These are phyloP conservation scores for Clusia tigrina DNA, from an alignment of 2,888 invertebrate species.

Conservation along the genomic window DNA sequence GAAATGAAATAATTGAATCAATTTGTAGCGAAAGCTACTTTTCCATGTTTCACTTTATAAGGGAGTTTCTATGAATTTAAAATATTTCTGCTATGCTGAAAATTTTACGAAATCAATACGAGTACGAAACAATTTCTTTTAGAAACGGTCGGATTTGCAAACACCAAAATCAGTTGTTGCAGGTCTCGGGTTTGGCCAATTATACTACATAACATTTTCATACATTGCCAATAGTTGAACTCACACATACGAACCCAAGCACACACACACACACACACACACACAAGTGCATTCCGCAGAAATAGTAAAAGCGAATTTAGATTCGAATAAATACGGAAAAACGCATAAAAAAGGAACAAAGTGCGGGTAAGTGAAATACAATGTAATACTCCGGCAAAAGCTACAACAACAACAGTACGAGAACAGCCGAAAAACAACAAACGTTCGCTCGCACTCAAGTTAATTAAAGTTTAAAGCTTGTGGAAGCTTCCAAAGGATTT, in stretches of 20 bases:
- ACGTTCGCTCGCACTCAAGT: slow-evolving; percentile 35
- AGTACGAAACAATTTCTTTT: not conserved
- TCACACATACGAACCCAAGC: not conserved
- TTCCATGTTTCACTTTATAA: too few species aligned
- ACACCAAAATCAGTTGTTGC: not conserved
- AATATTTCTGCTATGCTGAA: not conserved
- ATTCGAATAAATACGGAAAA: not conserved
- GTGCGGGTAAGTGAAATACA: not conserved
- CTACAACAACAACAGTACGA: slow-evolving; percentile 1
- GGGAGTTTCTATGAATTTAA: too few species aligned
- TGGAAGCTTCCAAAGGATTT: slow-evolving; percentile 35
- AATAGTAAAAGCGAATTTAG: too few species aligned
- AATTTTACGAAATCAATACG: not conserved
- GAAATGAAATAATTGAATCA: too few species aligned
- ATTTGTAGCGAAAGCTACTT: too few species aligned
- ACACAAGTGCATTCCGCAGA: not conserved
- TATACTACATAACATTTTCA: too few species aligned
- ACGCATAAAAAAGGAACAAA: not conserved
- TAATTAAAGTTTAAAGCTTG: slow-evolving; percentile 42
- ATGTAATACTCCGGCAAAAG: not conserved
- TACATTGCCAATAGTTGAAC: not conserved
- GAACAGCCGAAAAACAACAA: slow-evolving; percentile 10
- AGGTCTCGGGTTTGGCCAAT: too few species aligned
- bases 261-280: not conserved
- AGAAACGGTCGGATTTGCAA: not conserved